phyloP scores from a whole-genome alignment of 2,888 invertebrate species.

The Mesochorus sp. region DNA sequence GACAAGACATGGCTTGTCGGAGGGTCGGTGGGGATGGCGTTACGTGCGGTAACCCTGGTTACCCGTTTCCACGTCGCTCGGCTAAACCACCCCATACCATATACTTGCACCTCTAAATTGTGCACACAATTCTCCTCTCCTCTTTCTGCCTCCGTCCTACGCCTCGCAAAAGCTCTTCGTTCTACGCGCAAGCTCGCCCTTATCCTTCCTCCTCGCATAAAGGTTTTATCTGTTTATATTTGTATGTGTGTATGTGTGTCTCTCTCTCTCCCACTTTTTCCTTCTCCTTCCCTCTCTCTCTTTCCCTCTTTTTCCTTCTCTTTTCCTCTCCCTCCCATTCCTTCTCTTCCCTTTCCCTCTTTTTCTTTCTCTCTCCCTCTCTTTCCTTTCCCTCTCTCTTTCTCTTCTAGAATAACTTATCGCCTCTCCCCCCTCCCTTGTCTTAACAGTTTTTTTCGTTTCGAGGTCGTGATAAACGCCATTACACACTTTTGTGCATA shows the following conservation, averaged over 20 bases:
- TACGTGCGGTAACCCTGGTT: slow-evolving; percentile 81
- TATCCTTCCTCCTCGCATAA: slow-evolving; percentile 4
- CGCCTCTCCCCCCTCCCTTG: background rate
- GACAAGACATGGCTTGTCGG: slow-evolving; percentile 81
- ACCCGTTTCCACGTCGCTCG: slow-evolving; percentile 70
- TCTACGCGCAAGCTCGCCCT: background rate
- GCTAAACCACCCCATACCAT: slow-evolving; percentile 73
- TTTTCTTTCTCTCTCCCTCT: background rate
- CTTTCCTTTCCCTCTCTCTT: background rate
- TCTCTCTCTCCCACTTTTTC: slow-evolving; percentile 4
- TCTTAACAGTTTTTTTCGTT: too few species aligned
- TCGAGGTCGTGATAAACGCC: background rate
- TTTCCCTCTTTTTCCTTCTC: background rate
- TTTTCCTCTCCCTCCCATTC: background rate
- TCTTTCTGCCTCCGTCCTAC: slow-evolving; percentile 53
- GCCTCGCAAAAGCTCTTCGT: slow-evolving; percentile 36
- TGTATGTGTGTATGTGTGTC: slow-evolving; percentile 24
- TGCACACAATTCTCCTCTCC: slow-evolving; percentile 71
- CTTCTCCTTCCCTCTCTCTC: background rate
- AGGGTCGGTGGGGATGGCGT: slow-evolving; percentile 81
- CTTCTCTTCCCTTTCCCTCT: background rate
- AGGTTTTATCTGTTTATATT: slow-evolving; percentile 14
- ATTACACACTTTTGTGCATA: background rate
- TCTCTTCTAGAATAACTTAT: background rate
- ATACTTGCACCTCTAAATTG: slow-evolving; percentile 75